These are phyloP conservation scores for Temnothorax unifasciatus DNA, from an alignment of 2,888 invertebrate genomes.

Conservation along the genomic window DNA sequence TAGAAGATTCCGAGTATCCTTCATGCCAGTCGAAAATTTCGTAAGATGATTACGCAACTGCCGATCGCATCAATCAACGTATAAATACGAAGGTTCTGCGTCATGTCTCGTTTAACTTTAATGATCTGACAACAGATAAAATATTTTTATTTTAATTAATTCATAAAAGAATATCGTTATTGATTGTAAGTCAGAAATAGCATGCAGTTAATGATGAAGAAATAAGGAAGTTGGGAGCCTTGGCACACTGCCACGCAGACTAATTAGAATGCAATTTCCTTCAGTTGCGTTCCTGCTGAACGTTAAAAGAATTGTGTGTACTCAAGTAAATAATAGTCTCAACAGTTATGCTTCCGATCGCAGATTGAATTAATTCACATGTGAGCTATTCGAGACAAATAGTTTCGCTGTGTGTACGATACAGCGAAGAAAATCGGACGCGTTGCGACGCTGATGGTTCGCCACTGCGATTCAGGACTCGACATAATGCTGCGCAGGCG, in stretches of 20 bases:
- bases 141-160: slow-evolving; percentile 5
- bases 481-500: slow-evolving; percentile 73
- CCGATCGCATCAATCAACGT: not conserved
- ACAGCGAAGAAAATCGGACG: not conserved
- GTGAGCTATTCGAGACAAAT: not conserved
- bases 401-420: not conserved
- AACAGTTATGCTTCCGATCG: not conserved
- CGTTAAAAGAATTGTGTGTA: slow-evolving; percentile 17
- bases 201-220: not conserved
- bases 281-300: not conserved
- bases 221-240: slow-evolving; percentile 5
- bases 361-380: not conserved
- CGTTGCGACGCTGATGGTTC: slow-evolving; percentile 35
- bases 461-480: slow-evolving; percentile 58
- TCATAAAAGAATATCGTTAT: not conserved
- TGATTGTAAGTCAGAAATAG: not conserved
- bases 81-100: not conserved
- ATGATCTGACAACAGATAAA: not conserved
- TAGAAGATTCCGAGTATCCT: not conserved
- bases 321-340: slow-evolving; percentile 11
- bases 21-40: not conserved
- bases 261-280: slow-evolving; percentile 14
- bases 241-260: not conserved
- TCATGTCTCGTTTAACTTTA: not conserved
- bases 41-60: not conserved